Base-by-base conservation (phyloP, 1,140 invertebrate species). In the Lethocerus indicus region DNA sequence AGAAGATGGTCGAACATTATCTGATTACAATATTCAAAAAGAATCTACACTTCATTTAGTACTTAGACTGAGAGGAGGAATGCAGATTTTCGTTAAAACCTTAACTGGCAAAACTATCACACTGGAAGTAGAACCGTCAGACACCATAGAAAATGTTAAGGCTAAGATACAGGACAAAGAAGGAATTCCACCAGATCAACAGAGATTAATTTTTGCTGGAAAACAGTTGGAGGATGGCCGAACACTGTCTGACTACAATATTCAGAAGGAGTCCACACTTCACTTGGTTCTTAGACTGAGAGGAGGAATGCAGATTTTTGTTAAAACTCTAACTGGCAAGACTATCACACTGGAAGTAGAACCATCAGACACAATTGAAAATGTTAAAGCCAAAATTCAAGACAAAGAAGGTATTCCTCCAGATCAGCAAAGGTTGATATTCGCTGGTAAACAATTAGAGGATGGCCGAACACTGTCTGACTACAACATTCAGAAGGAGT, bases 1-100 rank as follows among this genome's bases (percentile, higher is more conserved):
- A n/a, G n/a, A n/a, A n/a, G n/a, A n/a, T n/a, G n/a, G n/a, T n/a
- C n/a, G n/a, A n/a, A n/a, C n/a, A n/a, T n/a, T n/a, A n/a, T n/a
- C n/a, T 2, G 82, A 86, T 54, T 85, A 85, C 60, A 85, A 84
- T 55, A 85, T 85, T 54, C 81, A 85, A 55, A 81, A 85, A 54
- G 82, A 83, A 63, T 85, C 81, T 0, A 86, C 82, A 0, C 68
- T 86, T 0, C 83, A 87, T 58, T 65, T 87, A 50, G 83, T 86
- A 1, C 61, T 83, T 2, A 65, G 78, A 50, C 64, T 79, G 3
- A 63, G 78, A 65, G 67, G 81, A 64, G 71, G 81, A 56, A 92
- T 93, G 88, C 88, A 93, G 74, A 92, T 92, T 61, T 92, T 92
- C 66, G 88, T 92, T 13, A 92, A 91, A 67, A 92, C 87, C 61